Evolutionary conservation across 2,113 vertebrate species (phyloP), one percentile per base, ranked within the genome.

Genomic region (Ictidomys tridecemlineatus): DNA sequence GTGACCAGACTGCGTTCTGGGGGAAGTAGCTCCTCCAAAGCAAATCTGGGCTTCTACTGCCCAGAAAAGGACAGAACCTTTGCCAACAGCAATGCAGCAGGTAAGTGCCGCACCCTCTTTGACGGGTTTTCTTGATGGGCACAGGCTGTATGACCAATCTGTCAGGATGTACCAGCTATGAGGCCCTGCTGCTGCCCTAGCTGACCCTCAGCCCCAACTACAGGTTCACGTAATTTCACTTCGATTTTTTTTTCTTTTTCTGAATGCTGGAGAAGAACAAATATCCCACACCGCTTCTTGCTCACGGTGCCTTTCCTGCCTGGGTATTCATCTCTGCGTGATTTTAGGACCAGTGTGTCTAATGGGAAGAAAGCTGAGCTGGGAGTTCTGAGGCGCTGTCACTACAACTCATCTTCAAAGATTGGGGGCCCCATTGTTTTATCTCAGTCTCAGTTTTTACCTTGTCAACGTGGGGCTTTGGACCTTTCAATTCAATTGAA

Each of bases 351-450:
- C 92, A 18, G 22, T 1, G 39, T 11, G 53, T 32, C 34, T n/a
- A 2, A 17, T 0, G 0, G 22, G 58, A 45, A 16, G 58, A 37
- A 13, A 0, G 0, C 2, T 8, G 2, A 2, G 24, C 11, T 8
- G 34, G 63, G 88, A 34, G 63, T 30, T 39, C 85, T 17, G 30
- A 6, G 22, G 0, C 20, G 2, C 42, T 20, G 8, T 67, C 34
- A 1, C 37, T 61, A 39, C 3, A 1, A 1, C 4, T 48, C 11
- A 2, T 20, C 37, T 17, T 24, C 42, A 78, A 11, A 26, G 13
- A 9, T 3, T 53, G 51, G 24, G 10, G 5, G 24, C 2, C 48
- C 48, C 17, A 0, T 0, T 2, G 11, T 83, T 34, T 67, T 8
- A 77, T 12, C 45, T 28, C n/a, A 56, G 28, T 63, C 45, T 72